A percentile compares a stretch with the other conserved stretches of the same genome.
Conservation (phyloP, 2,797 vertebrate species). For the Meda fulgida region DNA sequence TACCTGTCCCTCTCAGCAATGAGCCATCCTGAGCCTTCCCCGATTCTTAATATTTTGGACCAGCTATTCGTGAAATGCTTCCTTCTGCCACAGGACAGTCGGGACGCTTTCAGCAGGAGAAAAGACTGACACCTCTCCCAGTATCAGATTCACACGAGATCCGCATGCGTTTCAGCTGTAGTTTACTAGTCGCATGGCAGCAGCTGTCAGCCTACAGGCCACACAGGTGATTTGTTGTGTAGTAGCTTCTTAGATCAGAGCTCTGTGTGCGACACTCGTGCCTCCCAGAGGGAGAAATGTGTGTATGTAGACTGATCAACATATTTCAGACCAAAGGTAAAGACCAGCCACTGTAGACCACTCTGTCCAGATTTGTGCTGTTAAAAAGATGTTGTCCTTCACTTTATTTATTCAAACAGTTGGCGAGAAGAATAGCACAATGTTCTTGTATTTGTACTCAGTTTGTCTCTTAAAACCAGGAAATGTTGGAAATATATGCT, state of each 20-base stretch:
- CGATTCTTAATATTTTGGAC: slow-evolving; percentile 6
- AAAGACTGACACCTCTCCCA: slow-evolving; percentile 24
- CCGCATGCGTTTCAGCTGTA: slow-evolving; percentile 58
- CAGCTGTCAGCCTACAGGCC: slow-evolving; percentile 1
- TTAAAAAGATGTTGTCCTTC: neutral
- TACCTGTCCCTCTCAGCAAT: slow-evolving; percentile 53
- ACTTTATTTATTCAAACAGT: neutral
- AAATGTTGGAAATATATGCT: neutral
- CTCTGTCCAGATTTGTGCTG: slow-evolving; percentile 8
- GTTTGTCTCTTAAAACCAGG: slow-evolving; percentile 10
- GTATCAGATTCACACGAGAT: slow-evolving; percentile 39
- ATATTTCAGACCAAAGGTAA: slow-evolving; percentile 32
- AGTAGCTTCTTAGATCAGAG: slow-evolving; percentile 30
- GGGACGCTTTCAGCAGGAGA: slow-evolving; percentile 30
- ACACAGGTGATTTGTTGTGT: slow-evolving; percentile 24
- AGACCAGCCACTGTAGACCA: slow-evolving; percentile 36
- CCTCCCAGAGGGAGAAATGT: slow-evolving; percentile 14
- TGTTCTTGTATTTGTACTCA: neutral
- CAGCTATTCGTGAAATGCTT: slow-evolving; percentile 22
- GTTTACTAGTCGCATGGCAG: slow-evolving; percentile 53
- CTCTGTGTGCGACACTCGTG: slow-evolving; percentile 7
- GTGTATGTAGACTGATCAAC: slow-evolving; percentile 7
- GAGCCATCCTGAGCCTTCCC: slow-evolving; percentile 52
- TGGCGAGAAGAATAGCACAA: neutral
- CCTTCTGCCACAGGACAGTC: slow-evolving; percentile 4